Percentiles rank a stretch among this genome's conserved stretches.
Conservation (phyloP, 2,797 vertebrate genomes). For the Trachurus trachurus region DNA sequence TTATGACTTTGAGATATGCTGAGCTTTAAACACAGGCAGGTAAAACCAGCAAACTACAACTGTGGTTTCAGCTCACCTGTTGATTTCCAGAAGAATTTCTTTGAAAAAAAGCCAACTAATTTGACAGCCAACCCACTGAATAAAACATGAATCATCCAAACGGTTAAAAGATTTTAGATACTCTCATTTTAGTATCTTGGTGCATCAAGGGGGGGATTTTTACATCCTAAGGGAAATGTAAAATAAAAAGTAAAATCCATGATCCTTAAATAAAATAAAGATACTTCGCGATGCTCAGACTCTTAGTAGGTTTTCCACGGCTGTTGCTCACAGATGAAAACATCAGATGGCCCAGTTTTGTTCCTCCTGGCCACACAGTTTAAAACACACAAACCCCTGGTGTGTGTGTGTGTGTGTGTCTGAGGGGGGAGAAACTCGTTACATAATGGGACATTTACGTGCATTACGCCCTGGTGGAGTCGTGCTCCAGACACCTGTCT, state of each 20-base stretch:
- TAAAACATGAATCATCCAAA: conserved; percentile 9
- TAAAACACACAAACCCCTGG: background rate
- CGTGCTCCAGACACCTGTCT: conserved; percentile 3
- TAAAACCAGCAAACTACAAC: background rate
- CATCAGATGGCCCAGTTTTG: background rate
- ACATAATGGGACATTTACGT: conserved; percentile 2
- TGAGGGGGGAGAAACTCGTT: background rate
- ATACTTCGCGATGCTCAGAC: fast-evolving
- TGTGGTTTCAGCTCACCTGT: background rate
- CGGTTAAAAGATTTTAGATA: background rate
- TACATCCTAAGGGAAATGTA: background rate
- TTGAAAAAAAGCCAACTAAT: background rate
- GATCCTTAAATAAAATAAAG: background rate
- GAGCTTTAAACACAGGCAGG: background rate
- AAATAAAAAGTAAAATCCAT: background rate
- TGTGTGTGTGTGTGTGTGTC: background rate
- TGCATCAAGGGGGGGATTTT: background rate
- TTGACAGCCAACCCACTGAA: background rate
- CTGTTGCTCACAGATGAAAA: background rate
- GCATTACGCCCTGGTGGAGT: background rate
- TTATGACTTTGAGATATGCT: background rate
- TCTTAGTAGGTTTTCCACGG: background rate
- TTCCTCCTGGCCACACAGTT: too few relatives aligned
- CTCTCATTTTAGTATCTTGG: too few relatives aligned
- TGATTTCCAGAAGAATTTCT: background rate